A percentile compares a stretch with the other conserved stretches of the same genome.
Conservation (phyloP, 2,888 invertebrate species). For the Helobdella robusta region DNA sequence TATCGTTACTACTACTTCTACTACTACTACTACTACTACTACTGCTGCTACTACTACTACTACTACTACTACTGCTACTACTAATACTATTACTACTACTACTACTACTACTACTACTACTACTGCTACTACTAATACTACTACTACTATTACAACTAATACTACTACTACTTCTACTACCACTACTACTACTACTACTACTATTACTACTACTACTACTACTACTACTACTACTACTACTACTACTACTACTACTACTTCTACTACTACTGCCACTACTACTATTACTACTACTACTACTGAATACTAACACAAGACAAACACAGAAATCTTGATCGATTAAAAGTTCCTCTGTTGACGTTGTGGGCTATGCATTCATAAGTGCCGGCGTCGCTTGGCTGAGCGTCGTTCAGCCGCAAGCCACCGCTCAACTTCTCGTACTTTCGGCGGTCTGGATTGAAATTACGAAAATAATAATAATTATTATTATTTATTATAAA, state of each 20-base stretch:
- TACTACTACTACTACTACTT: slow-evolving; percentile 9
- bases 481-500: neutral
- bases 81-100: no score
- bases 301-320: slow-evolving; percentile 22
- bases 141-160: no score
- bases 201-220: slow-evolving; percentile 14
- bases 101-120: no score
- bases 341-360: slow-evolving; percentile 22
- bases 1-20: no score
- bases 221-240: slow-evolving; percentile 18
- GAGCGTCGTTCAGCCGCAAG: slow-evolving; percentile 7
- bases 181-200: slow-evolving; percentile 20
- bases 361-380: slow-evolving; percentile 28
- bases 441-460: neutral
- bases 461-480: neutral
- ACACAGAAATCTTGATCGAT: slow-evolving; percentile 10
- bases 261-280: no score
- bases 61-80: no score
- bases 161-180: no score
- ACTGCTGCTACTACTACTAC: slow-evolving; percentile 5
- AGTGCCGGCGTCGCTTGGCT: slow-evolving; percentile 11
- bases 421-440: slow-evolving; percentile 14
- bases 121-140: no score
- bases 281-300: no score
- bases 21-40: no score